Evolutionary conservation across 2,797 vertebrate species (phyloP), one percentile per base, ranked within the genome.

Genomic region (Malurus splendens): DNA sequence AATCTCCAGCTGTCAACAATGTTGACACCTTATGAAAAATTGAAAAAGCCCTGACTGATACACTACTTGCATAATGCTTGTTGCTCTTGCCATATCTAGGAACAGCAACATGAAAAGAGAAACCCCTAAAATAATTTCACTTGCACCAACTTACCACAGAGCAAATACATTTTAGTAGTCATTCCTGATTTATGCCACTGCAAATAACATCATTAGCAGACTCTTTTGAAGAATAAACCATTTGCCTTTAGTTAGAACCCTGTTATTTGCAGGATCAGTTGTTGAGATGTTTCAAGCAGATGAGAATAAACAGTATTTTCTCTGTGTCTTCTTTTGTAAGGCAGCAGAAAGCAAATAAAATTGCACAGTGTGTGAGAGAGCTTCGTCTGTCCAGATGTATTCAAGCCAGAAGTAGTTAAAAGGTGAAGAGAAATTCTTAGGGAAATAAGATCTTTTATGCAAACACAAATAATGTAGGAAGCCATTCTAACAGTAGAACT

Each of bases 21-120:
- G 67, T 30, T 92, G 89, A 86, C 78, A 76, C 22, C 48, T 90
- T 60, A 91, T 82, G 67, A 91, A 84, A 93, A 93, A 93, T 12
- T 84, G 45, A 84, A 79, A 84, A 66, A 60, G 19, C 25, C 33
- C 14, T 20, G 42, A 65, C 41, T 68, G 70, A 86, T 88, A 42
- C 28, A 59, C 19, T 20, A 66, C 56, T 61, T 74, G 36, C 5
- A 2, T 65, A 70, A 52, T 18, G 33, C 28, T 59, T 87, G 45
- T 79, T 89, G 50, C 39, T 82, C 33, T 71, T 67, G 30, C 61
- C 22, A 2, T 54, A 54, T 36, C 50, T 66, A 71, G 82, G 56
- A 84, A 68, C 9, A 23, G 19, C 30, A 64, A 64, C 13, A 41
- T 4, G 13, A 76, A 60, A 80, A 82, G 44, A 88, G 17, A 91